phyloP scores from a whole-genome alignment of 2,888 invertebrate genomes.

The Sphecodes monilicornis region DNA sequence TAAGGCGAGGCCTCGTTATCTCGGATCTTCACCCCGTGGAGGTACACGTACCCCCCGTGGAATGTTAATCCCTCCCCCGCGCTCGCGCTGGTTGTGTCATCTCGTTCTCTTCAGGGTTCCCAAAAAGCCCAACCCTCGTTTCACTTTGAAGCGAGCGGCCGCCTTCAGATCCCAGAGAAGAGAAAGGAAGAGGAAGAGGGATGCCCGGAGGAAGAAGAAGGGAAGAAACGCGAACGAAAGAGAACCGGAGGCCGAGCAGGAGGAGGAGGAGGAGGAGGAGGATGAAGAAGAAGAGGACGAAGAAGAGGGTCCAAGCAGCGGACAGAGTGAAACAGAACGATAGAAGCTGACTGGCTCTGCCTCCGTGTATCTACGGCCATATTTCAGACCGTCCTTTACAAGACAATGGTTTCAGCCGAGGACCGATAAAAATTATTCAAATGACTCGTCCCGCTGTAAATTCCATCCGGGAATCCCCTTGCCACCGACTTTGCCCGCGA shows the following conservation, averaged over 20 bases:
- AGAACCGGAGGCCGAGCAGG: slow-evolving; percentile 33
- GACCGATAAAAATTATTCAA: slow-evolving; percentile 82
- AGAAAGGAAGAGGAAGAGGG: slow-evolving; percentile 9
- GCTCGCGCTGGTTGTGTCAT: slow-evolving; percentile 33
- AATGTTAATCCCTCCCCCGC: slow-evolving; percentile 66
- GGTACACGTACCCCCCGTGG: slow-evolving; percentile 76
- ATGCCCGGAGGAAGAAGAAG: slow-evolving; percentile 8
- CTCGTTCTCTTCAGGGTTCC: slow-evolving; percentile 56
- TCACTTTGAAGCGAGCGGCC: slow-evolving; percentile 56
- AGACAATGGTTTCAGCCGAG: slow-evolving; percentile 82
- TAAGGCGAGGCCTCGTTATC: slow-evolving; percentile 69
- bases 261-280: slow-evolving; percentile 35
- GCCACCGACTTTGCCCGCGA: slow-evolving; percentile 49
- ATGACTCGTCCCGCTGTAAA: slow-evolving; percentile 76
- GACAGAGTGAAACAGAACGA: slow-evolving; percentile 46
- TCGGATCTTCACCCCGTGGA: slow-evolving; percentile 73
- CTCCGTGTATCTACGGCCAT: slow-evolving; percentile 79
- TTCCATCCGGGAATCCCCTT: slow-evolving; percentile 72
- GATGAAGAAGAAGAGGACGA: neutral
- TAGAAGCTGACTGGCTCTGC: slow-evolving; percentile 57
- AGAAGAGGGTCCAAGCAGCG: neutral
- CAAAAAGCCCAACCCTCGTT: slow-evolving; percentile 67
- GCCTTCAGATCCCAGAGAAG: slow-evolving; percentile 30
- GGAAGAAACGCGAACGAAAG: slow-evolving; percentile 40
- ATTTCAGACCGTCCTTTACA: slow-evolving; percentile 80